phyloP scores from a whole-genome alignment of 2,797 vertebrate genomes.

The Thripadectes ignobilis region DNA sequence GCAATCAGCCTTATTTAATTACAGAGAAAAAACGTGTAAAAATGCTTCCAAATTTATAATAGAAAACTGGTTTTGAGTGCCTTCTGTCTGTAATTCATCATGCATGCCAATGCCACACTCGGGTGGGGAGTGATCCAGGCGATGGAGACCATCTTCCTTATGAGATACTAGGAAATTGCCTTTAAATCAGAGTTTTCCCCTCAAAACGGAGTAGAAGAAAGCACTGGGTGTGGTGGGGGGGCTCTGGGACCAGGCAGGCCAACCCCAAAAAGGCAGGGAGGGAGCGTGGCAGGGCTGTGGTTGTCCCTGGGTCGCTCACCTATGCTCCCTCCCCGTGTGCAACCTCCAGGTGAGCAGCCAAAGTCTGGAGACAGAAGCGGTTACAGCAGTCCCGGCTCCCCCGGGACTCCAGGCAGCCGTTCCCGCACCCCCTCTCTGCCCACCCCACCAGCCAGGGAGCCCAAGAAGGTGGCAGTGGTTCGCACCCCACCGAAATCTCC shows the following conservation, averaged over 20 bases:
- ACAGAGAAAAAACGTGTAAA: neutral
- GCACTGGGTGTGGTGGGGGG: neutral
- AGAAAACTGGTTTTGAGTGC: neutral
- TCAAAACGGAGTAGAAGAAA: neutral
- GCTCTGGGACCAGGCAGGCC: neutral
- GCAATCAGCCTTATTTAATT: neutral
- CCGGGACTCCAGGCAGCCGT: conserved; percentile 89
- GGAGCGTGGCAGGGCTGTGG: neutral
- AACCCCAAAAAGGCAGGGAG: neutral
- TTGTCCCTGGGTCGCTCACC: neutral
- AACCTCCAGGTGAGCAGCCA: conserved; percentile 75
- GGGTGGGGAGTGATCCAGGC: neutral
- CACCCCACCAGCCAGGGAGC: conserved; percentile 86
- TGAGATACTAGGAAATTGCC: neutral
- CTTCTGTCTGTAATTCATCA: neutral
- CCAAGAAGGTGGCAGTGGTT: conserved; percentile 94
- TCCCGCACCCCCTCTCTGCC: conserved; percentile 84
- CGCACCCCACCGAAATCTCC: conserved; percentile 94
- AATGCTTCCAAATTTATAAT: neutral
- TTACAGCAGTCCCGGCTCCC: conserved; percentile 92
- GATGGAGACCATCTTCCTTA: neutral
- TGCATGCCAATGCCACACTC: neutral
- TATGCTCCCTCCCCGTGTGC: neutral
- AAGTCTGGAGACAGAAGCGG: conserved; percentile 89
- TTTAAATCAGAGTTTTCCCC: neutral